These are phyloP conservation scores for Pseudoatta argentina DNA, from an alignment of 1,140 invertebrate species.

Conservation along the genomic window DNA sequence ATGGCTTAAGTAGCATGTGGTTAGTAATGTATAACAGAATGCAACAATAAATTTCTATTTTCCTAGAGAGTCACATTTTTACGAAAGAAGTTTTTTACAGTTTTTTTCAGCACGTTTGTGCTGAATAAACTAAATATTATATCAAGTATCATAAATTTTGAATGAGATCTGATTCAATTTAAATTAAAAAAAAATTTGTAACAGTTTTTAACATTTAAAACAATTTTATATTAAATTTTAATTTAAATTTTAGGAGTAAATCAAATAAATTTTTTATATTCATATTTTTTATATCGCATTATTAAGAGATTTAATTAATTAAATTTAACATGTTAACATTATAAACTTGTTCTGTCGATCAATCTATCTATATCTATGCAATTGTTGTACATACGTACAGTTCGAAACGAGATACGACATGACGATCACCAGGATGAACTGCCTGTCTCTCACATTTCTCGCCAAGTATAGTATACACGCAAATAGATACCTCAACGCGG, in stretches of 20 bases:
- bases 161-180: not conserved
- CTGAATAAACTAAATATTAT: slow-evolving; percentile 10
- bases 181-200: not conserved
- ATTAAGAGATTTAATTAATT: not conserved
- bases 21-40: not conserved
- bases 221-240: not conserved
- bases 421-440: not conserved
- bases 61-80: not conserved
- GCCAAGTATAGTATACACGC: not conserved
- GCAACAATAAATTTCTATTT: not conserved
- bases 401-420: not conserved
- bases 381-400: not conserved
- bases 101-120: not conserved
- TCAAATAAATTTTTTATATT: slow-evolving; percentile 2
- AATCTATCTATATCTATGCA: not conserved
- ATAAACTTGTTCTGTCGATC: not conserved
- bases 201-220: not conserved
- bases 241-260: not conserved
- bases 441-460: not conserved
- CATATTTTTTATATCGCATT: not conserved
- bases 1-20: not conserved
- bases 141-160: not conserved
- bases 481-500: slow-evolving; percentile 3
- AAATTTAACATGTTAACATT: not conserved
- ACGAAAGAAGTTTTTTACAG: not conserved